Conservation (phyloP, 2,888 invertebrate genomes). For the Anarsia innoxiella region DNA sequence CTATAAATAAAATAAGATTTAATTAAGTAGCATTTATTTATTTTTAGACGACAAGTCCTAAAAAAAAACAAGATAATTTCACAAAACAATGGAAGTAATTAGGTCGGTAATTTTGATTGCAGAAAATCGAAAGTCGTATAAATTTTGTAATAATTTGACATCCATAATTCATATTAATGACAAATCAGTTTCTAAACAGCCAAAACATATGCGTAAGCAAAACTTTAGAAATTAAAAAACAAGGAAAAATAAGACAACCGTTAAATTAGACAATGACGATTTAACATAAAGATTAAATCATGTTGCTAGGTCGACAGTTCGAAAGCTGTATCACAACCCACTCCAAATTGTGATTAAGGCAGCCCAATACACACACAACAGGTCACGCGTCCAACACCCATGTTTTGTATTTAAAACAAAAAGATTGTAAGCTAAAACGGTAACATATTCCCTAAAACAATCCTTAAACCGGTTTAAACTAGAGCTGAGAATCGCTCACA, state of each 20-base stretch:
- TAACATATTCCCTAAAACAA: too few relatives aligned
- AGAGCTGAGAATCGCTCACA: background rate
- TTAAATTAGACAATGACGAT: slow-evolving; percentile 23
- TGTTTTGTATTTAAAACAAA: slow-evolving; percentile 33
- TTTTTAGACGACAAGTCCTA: too few relatives aligned
- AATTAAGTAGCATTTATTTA: too few relatives aligned
- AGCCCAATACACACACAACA: slow-evolving; percentile 75
- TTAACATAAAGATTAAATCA: slow-evolving; percentile 36
- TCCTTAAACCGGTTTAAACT: accelerated
- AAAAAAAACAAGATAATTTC: too few relatives aligned
- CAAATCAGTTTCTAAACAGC: too few relatives aligned
- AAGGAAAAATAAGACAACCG: slow-evolving; percentile 11
- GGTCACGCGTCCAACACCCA: slow-evolving; percentile 68
- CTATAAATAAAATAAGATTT: too few relatives aligned
- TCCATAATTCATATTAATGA: too few relatives aligned
- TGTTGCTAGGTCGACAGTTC: slow-evolving; percentile 57
- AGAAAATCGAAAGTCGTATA: too few relatives aligned
- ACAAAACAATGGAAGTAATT: too few relatives aligned
- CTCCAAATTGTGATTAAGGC: slow-evolving; percentile 74
- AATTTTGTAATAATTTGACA: too few relatives aligned
- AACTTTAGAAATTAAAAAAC: background rate
- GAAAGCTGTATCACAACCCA: slow-evolving; percentile 69
- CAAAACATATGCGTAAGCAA: too few relatives aligned
- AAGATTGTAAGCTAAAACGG: slow-evolving; percentile 30
- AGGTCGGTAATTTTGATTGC: too few relatives aligned